Evolutionary conservation across 2,113 vertebrate genomes (phyloP).

Genomic region (Oceanites oceanicus): DNA sequence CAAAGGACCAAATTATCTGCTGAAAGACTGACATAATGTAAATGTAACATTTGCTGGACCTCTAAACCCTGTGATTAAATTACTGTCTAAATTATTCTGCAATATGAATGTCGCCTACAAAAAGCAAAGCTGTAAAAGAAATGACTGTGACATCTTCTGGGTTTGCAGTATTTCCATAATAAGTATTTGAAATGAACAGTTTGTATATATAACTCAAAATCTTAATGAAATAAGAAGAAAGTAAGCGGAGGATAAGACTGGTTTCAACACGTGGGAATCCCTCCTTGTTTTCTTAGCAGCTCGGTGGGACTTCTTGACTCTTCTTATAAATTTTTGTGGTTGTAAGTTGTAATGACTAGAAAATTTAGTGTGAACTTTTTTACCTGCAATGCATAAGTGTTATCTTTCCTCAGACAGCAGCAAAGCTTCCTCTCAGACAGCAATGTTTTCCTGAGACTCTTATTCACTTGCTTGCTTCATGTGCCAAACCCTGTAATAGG

Average conservation of each 20-base stretch:
- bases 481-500: background rate
- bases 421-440: background rate
- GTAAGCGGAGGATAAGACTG: background rate
- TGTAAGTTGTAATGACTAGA: background rate
- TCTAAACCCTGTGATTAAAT: slow-evolving; percentile 71
- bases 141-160: slow-evolving; percentile 37
- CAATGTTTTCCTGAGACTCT: background rate
- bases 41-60: slow-evolving; percentile 72
- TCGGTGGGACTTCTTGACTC: background rate
- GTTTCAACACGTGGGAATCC: background rate
- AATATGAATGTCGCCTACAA: slow-evolving; percentile 33
- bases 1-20: slow-evolving; percentile 68
- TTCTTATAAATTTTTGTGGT: background rate
- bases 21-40: slow-evolving; percentile 70
- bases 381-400: accelerated
- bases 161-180: slow-evolving; percentile 42
- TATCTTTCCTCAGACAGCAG: background rate
- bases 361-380: background rate
- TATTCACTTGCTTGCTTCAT: background rate
- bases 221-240: background rate
- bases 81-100: slow-evolving; percentile 68
- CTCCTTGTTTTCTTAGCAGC: background rate
- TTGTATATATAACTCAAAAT: background rate
- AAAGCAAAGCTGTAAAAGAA: slow-evolving; percentile 45
- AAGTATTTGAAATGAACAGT: background rate